Base-by-base conservation (phyloP, 2,797 vertebrate genomes). In the Bufotes viridis region DNA sequence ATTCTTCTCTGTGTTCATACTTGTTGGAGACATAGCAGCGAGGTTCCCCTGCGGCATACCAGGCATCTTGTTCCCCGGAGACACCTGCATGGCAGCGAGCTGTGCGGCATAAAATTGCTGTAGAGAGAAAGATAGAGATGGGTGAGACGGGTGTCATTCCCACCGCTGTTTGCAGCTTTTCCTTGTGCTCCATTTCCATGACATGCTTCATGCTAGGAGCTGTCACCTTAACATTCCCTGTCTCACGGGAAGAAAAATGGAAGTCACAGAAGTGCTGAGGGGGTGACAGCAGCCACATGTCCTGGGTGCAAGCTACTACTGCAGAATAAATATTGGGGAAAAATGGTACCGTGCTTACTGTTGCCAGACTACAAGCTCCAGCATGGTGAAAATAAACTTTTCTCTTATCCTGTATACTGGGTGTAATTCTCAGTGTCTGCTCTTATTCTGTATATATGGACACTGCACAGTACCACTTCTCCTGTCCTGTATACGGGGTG, bases 31-130 rank as follows among this genome's bases (percentile, higher is more conserved):
- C 90, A 97, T 95, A 92, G 97, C 94, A 92, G 95, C 96, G 86
- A 98, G 94, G 95, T 96, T 98, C 92, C 94, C 94, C 90, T 97
- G 98, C 82, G 97, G 94, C 91, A 99, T 94, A 91, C 96, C 96
- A 92, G 96, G 96, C 87, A 98, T 96, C 95, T 99, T 99, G 90
- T 96, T 96, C 94, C 98, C 98, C 0, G 98, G 98, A 92, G 98
- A 99, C 57, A 98, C 97, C 93, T 99, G 98, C 98, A 99, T 99
- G 70, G 98, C 98, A 70, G 98, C 98, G 92, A 99, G 95, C 92
- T 99, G 98, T 92, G 98, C 98, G 83, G 98, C 98, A 90, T 99
- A 99, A 92, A 99, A 96, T 95, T 99, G 98, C 98, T 99, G 93
- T 91, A 17, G 74, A 81, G 61, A 87, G 58, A 87, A 80, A 90